Percentiles rank a stretch among this genome's conserved stretches.
Conservation (phyloP, 2,888 invertebrate species). For the Brachylomia viminalis region DNA sequence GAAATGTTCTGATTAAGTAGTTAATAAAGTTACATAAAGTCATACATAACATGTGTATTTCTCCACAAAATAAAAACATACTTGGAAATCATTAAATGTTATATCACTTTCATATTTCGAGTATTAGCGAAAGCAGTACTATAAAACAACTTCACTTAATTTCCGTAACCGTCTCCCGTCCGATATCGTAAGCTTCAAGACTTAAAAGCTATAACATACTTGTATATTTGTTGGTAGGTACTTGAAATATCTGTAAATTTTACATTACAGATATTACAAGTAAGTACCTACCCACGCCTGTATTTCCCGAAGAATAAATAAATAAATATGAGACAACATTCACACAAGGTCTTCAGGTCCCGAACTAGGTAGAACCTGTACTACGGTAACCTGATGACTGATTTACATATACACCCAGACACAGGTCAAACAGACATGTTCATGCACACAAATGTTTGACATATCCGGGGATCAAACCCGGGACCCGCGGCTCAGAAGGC, state of each 20-base stretch:
- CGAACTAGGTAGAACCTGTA: too few relatives aligned
- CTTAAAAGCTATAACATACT: not conserved
- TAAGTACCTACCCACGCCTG: too few relatives aligned
- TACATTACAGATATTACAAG: too few relatives aligned
- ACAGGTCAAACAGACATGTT: too few relatives aligned
- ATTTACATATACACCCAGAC: too few relatives aligned
- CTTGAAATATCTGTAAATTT: not conserved
- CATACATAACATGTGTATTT: conserved; percentile 17
- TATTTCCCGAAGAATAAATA: not conserved
- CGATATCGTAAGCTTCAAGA: conserved; percentile 28
- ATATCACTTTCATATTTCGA: conserved; percentile 34
- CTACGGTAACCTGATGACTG: too few relatives aligned
- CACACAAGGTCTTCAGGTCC: too few relatives aligned
- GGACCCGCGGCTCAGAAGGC: too few relatives aligned
- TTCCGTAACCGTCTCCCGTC: conserved; percentile 26
- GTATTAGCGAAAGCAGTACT: conserved; percentile 46
- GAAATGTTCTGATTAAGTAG: not conserved
- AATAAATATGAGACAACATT: too few relatives aligned
- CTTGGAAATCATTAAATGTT: conserved; percentile 28
- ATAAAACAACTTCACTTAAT: conserved; percentile 35
- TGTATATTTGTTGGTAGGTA: not conserved
- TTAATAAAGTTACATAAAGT: conserved; percentile 25
- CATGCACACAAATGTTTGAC: too few relatives aligned
- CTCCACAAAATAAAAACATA: conserved; percentile 19
- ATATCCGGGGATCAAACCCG: too few relatives aligned